phyloP scores from a whole-genome alignment of 2,888 invertebrate genomes.

The Cylindroiulus punctatus region DNA sequence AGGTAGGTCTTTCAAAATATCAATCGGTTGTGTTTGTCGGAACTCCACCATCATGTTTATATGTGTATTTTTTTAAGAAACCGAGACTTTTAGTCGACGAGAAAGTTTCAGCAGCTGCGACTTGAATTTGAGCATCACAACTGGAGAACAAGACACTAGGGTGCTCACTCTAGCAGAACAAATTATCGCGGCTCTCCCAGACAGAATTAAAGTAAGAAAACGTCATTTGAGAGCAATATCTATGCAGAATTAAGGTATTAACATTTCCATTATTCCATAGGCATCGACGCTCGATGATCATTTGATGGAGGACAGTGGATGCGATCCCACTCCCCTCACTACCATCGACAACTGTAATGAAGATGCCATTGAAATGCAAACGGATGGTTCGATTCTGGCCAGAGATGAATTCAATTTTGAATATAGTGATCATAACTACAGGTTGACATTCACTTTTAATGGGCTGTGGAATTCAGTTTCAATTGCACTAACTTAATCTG shows the following conservation, averaged over 20 bases:
- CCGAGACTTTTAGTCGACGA: slow-evolving; percentile 59
- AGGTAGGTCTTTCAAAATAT: slow-evolving; percentile 25
- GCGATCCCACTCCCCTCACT: slow-evolving; percentile 69
- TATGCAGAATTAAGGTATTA: not conserved
- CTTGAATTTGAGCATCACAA: slow-evolving; percentile 60
- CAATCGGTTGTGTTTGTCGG: not conserved
- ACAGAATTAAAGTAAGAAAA: slow-evolving; percentile 85
- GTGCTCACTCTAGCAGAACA: slow-evolving; percentile 95
- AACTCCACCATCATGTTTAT: not conserved
- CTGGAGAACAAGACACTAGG: slow-evolving; percentile 91
- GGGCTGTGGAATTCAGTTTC: not conserved
- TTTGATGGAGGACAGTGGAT: slow-evolving; percentile 61
- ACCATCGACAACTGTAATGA: slow-evolving; percentile 75
- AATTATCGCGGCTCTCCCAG: slow-evolving; percentile 98
- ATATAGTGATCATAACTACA: slow-evolving; percentile 83
- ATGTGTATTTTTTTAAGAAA: not conserved
- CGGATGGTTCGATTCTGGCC: slow-evolving; percentile 59
- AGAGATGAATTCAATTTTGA: slow-evolving; percentile 78
- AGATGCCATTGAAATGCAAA: slow-evolving; percentile 57
- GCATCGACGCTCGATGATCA: slow-evolving; percentile 59
- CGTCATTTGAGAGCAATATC: not conserved
- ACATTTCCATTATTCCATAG: slow-evolving; percentile 42
- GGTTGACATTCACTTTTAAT: slow-evolving; percentile 67
- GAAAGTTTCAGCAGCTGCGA: slow-evolving; percentile 62
- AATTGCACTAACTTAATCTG: not conserved